Base-by-base conservation (phyloP, 2,797 vertebrate genomes). In the Cyprinella venusta region DNA sequence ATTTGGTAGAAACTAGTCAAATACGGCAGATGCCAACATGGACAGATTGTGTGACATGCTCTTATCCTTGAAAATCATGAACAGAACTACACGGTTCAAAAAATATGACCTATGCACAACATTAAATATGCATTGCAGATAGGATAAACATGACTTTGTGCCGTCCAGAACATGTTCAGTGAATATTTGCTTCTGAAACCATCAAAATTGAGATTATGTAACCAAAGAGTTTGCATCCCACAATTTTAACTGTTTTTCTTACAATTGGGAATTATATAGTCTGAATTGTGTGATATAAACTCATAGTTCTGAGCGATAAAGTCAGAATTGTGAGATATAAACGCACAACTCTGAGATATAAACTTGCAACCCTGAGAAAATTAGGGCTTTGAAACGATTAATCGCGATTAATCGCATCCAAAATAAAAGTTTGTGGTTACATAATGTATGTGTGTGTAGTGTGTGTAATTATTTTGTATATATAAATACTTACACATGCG, bases 11-110 rank as follows among this genome's bases (percentile, higher is more conserved):
- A 72, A 50, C 36, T 30, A 19, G 59, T 77, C 24, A 61, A 70
- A 80, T 80, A 48, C 63, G 52, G 52, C 38, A 61, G 68, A 64
- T 81, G 69, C 69, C 68, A 81, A 26, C 30, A 64, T 13, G 15
- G 10, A 72, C 69, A 40, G 52, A 63, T 81, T 63, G 69, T 59
- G n/a, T 56, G 72, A 40, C 21, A 40, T 40, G 72, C 52, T 40
- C 50, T 42, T 26, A 59, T 69, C 67, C 36, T 70, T 13, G 54
- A 70, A 59, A 80, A 80, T 24, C 50, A 70, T 8, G 18, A 26
- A 30, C 52, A 59, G 13, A 70, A 70, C n/a, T 42, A 15, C 38
- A 13, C 52, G 36, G 36, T 69, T 21, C 19, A 80, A 21, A 40
- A 76, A 76, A 76, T 59, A 76, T 56, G 54, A 38, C n/a, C 72